Evolutionary conservation across 2,797 vertebrate species (phyloP), one percentile per base, ranked within the genome.

Genomic region (Pseudopleuronectes americanus): DNA sequence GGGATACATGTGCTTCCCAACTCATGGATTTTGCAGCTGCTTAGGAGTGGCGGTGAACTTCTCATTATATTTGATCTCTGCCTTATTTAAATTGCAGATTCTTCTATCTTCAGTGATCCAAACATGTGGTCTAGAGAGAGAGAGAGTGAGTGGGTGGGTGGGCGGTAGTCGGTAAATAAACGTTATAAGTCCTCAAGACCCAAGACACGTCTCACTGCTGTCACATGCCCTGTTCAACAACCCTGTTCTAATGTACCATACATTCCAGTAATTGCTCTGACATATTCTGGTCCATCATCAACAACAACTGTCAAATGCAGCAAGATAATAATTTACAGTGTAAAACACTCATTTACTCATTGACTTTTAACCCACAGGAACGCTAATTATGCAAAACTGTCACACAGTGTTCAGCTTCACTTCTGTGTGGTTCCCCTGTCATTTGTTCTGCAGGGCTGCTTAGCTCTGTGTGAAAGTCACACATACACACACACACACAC

Each of bases 81-180:
- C 16, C 21, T 61, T 64, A 65, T 66, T 66, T 56, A 38, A 77
- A 38, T 52, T 68, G 36, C 19, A 71, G 57, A 45, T 67, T 54
- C 45, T n/a, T 47, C 19, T 17, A 47, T 19, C 31, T 49, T 4
- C 17, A 23, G 21, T 24, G 12, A 28, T 19, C 17, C 31, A 33
- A 33, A 33, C 31, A 33, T 33, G 31, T 9, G 31, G 31, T 33
- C 10, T 3, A 47, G 45, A 47, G 45, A 47, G 45, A 45, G 43
- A 47, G 43, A 45, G 43, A 45, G 43, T 7, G 43, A 45, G 43
- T 7, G 45, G 45, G 45, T 6, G 17, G 16, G 17, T n/a, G 45
- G 16, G 45, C 4, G 17, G n/a, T 12, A 14, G 14, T 41, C 38
- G 4, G 38, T 41, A 41, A 16, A 41, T 41, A 41, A 14, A 14